A percentile compares a stretch with the other conserved stretches of the same genome.
Evolutionary conservation across 2,888 invertebrate species (phyloP).

Genomic region (Nemotelus nigrinus): DNA sequence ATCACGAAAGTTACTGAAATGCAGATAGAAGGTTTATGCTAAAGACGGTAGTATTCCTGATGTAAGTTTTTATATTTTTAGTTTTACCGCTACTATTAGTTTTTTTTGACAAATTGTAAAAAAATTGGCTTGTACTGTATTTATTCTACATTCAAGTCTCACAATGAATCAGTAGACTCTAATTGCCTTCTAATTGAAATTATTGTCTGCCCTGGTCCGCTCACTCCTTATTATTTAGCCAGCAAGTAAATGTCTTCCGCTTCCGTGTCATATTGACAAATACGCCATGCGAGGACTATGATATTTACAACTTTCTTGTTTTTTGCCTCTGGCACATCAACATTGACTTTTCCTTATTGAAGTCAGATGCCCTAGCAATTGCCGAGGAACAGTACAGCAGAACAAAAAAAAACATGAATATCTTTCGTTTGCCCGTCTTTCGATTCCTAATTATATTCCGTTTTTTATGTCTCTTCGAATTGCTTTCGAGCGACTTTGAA

Average conservation of each 20-base stretch:
- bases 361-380: slow-evolving; percentile 1
- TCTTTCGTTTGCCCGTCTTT: neutral
- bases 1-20: too few species aligned
- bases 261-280: too few species aligned
- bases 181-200: slow-evolving; percentile 26
- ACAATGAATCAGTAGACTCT: slow-evolving; percentile 7
- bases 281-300: too few species aligned
- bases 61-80: too few species aligned
- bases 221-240: slow-evolving; percentile 20
- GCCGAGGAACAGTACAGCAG: slow-evolving; percentile 4
- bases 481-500: slow-evolving; percentile 36
- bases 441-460: slow-evolving; percentile 33
- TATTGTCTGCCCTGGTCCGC: neutral
- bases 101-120: too few species aligned
- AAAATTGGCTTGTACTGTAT: too few species aligned
- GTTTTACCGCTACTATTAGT: too few species aligned
- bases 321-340: neutral
- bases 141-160: neutral
- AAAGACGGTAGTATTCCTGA: too few species aligned
- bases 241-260: neutral
- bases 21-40: too few species aligned
- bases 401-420: neutral
- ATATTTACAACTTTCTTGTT: neutral
- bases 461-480: slow-evolving; percentile 33
- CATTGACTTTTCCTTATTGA: slow-evolving; percentile 7